Evolutionary conservation across 1,140 invertebrate species (phyloP).

Genomic region (Lordiphosa mommai): DNA sequence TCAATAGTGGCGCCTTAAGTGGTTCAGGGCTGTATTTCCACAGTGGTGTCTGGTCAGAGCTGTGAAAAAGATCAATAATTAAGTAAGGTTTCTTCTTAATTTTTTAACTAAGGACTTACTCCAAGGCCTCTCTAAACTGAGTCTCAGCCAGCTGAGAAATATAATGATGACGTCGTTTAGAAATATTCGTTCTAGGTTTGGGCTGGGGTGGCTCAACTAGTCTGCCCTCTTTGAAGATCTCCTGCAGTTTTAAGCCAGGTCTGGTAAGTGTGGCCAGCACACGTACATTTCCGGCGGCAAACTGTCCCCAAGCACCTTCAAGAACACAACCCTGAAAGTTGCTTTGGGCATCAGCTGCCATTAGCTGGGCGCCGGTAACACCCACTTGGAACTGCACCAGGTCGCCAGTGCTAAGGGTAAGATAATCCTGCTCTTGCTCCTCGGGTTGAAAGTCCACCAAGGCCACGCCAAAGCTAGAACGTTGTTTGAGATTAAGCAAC

Average conservation of each 20-base stretch:
- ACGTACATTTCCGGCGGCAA: conserved; percentile 92
- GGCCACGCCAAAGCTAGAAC: conserved; percentile 92
- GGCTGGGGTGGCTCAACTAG: conserved; percentile 27
- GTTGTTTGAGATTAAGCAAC: conserved; percentile 91
- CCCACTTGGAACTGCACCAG: conserved; percentile 89
- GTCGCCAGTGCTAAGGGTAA: conserved; percentile 90
- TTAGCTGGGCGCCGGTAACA: conserved; percentile 84
- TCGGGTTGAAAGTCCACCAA: conserved; percentile 48
- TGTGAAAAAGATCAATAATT: not conserved
- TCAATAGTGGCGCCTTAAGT: conserved; percentile 91
- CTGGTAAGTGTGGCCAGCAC: conserved; percentile 90
- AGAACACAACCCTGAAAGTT: conserved; percentile 86
- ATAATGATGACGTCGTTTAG: conserved; percentile 87
- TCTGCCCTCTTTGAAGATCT: conserved; percentile 82
- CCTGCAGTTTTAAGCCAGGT: conserved; percentile 84
- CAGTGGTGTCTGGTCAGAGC: conserved; percentile 82
- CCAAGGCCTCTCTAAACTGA: conserved; percentile 85
- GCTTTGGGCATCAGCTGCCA: conserved; percentile 82
- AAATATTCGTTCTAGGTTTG: conserved; percentile 66
- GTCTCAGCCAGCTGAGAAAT: conserved; percentile 90
- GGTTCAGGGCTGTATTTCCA: conserved; percentile 93
- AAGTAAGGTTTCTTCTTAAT: rapidly evolving
- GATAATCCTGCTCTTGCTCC: conserved; percentile 43
- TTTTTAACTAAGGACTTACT: conserved; percentile 33
- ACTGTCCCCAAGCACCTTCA: conserved; percentile 88